A percentile compares a stretch with the other conserved stretches of the same genome.
These are phyloP conservation scores for Falcaria lacertinaria DNA, from an alignment of 2,888 invertebrate genomes.

Conservation along the genomic window DNA sequence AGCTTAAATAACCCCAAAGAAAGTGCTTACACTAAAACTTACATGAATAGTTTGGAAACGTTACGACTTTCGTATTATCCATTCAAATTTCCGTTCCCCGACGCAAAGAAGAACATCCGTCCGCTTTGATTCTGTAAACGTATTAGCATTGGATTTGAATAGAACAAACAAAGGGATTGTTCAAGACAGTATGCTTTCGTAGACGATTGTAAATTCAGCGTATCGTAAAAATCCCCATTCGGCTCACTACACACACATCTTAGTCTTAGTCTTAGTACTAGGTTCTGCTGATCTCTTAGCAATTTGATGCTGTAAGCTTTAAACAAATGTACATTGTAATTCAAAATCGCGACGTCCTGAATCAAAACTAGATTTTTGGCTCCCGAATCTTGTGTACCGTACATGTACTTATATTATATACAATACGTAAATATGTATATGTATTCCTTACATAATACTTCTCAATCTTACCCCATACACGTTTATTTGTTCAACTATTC, in stretches of 20 bases:
- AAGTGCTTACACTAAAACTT: background rate
- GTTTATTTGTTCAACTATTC: too few relatives aligned
- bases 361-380: too few relatives aligned
- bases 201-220: conserved; percentile 76
- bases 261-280: conserved; percentile 14
- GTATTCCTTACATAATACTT: too few relatives aligned
- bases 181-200: conserved; percentile 75
- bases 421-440: too few relatives aligned
- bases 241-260: conserved; percentile 26
- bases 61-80: conserved; percentile 50
- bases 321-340: too few relatives aligned
- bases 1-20: background rate
- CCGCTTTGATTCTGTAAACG: conserved; percentile 73
- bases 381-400: too few relatives aligned
- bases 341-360: too few relatives aligned
- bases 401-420: too few relatives aligned
- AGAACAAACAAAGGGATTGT: conserved; percentile 78
- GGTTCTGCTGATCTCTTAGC: background rate
- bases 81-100: conserved; percentile 60
- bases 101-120: conserved; percentile 68
- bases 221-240: conserved; percentile 65
- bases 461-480: too few relatives aligned
- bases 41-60: conserved; percentile 32
- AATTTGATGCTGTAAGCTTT: background rate
- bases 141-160: conserved; percentile 79